A percentile compares a stretch with the other conserved stretches of the same genome.
These are phyloP conservation scores for Mionectes olivaceus DNA, from an alignment of 2,797 vertebrate species.

Conservation along the genomic window DNA sequence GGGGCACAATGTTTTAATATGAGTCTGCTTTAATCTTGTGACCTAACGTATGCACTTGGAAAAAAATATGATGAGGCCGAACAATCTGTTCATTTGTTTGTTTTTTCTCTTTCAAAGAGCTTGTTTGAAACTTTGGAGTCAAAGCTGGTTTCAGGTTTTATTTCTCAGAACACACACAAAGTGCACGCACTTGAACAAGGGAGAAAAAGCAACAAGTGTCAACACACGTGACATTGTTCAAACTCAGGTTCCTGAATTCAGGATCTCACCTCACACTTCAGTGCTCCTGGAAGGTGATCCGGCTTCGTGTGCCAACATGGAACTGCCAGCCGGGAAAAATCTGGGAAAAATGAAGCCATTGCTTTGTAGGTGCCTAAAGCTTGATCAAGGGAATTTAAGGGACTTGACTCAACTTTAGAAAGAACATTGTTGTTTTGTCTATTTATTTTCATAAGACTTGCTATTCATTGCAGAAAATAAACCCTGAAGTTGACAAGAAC, in stretches of 20 bases:
- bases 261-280: neutral
- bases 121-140: neutral
- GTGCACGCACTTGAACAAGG: accelerated
- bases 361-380: neutral
- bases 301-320: neutral
- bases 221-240: neutral
- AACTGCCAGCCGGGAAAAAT: neutral
- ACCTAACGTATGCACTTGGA: neutral
- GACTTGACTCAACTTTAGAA: neutral
- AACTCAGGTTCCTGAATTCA: neutral
- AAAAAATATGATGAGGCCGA: neutral
- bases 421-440: neutral
- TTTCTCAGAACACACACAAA: neutral
- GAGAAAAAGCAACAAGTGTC: neutral
- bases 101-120: neutral
- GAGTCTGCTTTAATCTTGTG: neutral
- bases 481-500: neutral
- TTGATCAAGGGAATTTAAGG: neutral
- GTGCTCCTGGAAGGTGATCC: neutral
- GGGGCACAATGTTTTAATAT: neutral
- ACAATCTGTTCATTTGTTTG: neutral
- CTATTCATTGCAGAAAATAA: neutral
- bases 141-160: neutral
- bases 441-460: neutral
- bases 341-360: neutral